Evolutionary conservation across 2,797 vertebrate species (phyloP), one percentile per base, ranked within the genome.

Genomic region (Acridotheres tristis): DNA sequence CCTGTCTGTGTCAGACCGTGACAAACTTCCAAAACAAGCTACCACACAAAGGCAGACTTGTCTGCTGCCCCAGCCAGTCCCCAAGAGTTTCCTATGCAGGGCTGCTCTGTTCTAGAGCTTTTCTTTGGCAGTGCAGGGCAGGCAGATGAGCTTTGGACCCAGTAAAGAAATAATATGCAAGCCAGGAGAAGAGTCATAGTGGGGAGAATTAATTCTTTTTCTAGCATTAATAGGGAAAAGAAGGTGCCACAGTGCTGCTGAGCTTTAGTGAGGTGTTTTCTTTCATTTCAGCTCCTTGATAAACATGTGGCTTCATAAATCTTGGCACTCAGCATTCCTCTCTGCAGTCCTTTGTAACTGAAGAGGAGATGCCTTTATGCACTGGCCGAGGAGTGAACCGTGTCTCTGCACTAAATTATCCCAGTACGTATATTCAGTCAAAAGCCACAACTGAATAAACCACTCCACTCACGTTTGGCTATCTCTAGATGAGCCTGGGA

Each of bases 321-420:
- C 15, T 32, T 17, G 20, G 36, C 38, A 34, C 50, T 78, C 62
- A 47, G 27, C 10, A 3, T 61, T 73, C 14, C 22, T 47, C 18
- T 43, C 55, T 75, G 29, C 5, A 3, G 25, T 32, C 25, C 59
- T 80, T 42, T 32, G 25, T 40, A 79, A 30, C 11, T 3, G 2
- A 73, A 85, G 17, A 22, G n/a, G 10, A 88, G n/a, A 59, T 0
- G 0, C 0, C 0, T 47, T 76, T 47, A 27, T 13, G 23, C 29
- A 38, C 45, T 3, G 10, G 5, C 10, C 2, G 1, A 38, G 38
- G 47, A 79, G 8, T 4, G 25, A 74, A 27, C 36, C 12, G 13
- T 26, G 12, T 62, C 45, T 34, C 57, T 40, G 27, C 25, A 25
- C 26, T 82, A 30, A 69, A 38, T 38, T 66, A 47, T 23, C 48